Evolutionary conservation across 2,113 vertebrate species (phyloP), one percentile per base, ranked within the genome.

Genomic region (Poeciliopsis turrubarensis): DNA sequence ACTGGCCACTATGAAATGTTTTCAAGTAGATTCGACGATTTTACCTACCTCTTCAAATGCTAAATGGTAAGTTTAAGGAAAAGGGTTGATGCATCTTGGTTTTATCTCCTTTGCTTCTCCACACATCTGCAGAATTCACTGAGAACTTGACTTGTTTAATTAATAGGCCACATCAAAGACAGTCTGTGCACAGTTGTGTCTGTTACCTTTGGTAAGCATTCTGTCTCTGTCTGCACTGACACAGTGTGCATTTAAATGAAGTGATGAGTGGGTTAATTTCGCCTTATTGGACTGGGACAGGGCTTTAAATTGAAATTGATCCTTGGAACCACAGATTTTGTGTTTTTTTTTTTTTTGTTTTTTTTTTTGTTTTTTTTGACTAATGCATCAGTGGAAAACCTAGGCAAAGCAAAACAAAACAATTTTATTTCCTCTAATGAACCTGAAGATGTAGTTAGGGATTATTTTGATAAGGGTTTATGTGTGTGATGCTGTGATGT

Each of bases 181-280:
- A 13, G 14, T 64, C 30, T 63, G 31, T 32, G 11, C 13, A 25
- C 12, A 26, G 11, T 65, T 37, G 2, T 39, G 5, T 39, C 64
- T 25, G 29, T 34, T 15, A 37, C 13, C 25, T 34, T 65, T 41
- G 34, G 34, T 39, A 65, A 65, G 25, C 25, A 26, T 65, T 41
- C 26, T 41, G 17, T 27, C 37, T 67, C 37, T 27, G 37, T 66
- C 34, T 26, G 37, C n/a, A 3, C 25, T 66, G 37, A 44, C 27
- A 41, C 37, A 44, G n/a, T 27, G 13, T 67, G 65, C 34, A 26
- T 67, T 41, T 67, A 67, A 67, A 67, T 67, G 37, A 67, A 67
- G n/a, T 67, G 14, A 44, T 27, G 37, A 67, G 65, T 41, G 65
- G 65, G 65, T 67, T 67, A 67, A 67, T 67, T 67, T 29, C 15